A percentile compares a stretch with the other conserved stretches of the same genome.
phyloP scores from a whole-genome alignment of 2,797 vertebrate species.

The Propithecus perrieri region DNA sequence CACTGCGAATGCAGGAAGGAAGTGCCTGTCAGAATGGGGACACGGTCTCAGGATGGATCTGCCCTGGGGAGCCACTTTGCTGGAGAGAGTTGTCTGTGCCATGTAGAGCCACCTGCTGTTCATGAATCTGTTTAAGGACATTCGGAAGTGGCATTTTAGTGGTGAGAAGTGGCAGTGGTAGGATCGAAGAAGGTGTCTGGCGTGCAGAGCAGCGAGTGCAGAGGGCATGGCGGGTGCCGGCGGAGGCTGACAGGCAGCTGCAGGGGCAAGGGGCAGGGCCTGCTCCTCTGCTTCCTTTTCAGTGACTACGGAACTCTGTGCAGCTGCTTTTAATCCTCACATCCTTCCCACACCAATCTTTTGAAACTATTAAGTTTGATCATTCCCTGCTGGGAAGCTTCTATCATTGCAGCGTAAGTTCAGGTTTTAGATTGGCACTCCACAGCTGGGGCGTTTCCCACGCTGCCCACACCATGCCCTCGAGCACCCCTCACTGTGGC shows the following conservation, averaged over 20 bases:
- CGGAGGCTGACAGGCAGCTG: accelerated
- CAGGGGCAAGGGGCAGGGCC: accelerated
- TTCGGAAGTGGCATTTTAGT: accelerated
- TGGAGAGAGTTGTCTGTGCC: too few species aligned
- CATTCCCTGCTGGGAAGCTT: background rate
- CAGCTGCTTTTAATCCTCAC: background rate
- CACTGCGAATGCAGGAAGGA: accelerated
- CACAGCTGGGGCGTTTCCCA: accelerated
- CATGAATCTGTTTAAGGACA: accelerated
- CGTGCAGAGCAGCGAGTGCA: accelerated
- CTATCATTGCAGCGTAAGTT: accelerated
- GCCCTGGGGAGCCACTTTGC: background rate
- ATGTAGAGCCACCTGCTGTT: accelerated
- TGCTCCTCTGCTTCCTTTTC: background rate
- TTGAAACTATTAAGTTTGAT: background rate
- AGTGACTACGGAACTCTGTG: accelerated
- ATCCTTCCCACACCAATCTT: background rate
- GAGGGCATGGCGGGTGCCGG: accelerated
- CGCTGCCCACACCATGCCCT: too few species aligned
- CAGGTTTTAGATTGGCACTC: background rate
- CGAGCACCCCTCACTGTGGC: background rate
- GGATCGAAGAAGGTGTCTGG: accelerated
- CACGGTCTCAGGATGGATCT: accelerated
- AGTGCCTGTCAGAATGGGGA: background rate
- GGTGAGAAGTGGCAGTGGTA: background rate